These are phyloP conservation scores for Leucopsar rothschildi DNA, from an alignment of 2,113 vertebrate species.

Conservation along the genomic window DNA sequence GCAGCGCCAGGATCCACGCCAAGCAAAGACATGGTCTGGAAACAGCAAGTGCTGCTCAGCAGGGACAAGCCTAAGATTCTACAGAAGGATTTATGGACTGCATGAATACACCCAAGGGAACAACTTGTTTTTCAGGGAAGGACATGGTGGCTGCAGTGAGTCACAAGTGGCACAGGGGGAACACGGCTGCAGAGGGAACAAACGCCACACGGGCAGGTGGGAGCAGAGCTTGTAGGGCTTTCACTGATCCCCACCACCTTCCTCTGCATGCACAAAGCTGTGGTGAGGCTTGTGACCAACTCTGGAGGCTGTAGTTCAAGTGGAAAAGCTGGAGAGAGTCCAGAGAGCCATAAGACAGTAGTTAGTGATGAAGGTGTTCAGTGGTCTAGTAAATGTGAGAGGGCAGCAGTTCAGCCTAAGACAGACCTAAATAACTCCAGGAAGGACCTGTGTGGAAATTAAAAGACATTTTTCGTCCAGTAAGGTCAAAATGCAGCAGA, in stretches of 20 bases:
- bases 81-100: background rate
- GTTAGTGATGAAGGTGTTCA: background rate
- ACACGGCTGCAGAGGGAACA: background rate
- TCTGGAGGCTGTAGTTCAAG: background rate
- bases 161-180: background rate
- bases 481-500: background rate
- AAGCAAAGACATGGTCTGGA: background rate
- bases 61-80: background rate
- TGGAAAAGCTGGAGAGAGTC: background rate
- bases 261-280: background rate
- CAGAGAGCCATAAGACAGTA: background rate
- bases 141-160: background rate
- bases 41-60: background rate
- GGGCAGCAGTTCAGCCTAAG: background rate
- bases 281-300: background rate
- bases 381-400: background rate
- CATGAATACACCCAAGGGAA: background rate
- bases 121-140: background rate
- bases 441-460: background rate
- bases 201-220: background rate
- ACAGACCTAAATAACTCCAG: background rate
- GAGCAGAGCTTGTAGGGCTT: background rate
- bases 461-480: background rate
- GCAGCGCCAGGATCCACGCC: fast-evolving
- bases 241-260: background rate